A percentile compares a stretch with the other conserved stretches of the same genome.
These are phyloP conservation scores for Leucopsar rothschildi DNA, from an alignment of 2,113 vertebrate species.

Conservation along the genomic window DNA sequence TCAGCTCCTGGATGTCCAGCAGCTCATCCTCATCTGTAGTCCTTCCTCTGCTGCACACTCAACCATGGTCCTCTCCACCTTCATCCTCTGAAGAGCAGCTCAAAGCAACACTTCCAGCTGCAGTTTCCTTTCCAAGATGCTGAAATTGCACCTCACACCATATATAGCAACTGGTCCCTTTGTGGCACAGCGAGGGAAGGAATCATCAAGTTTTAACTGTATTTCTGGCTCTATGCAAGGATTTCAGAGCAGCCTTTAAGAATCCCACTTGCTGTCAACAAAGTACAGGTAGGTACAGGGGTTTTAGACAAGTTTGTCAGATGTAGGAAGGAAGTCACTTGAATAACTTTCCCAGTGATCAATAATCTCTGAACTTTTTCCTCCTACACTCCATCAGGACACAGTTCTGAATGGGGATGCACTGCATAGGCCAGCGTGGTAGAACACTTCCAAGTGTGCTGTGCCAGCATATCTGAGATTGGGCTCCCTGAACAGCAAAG, in stretches of 20 bases:
- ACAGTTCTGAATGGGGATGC: neutral
- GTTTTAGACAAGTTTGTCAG: neutral
- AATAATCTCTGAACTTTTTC: neutral
- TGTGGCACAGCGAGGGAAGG: neutral
- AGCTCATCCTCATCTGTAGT: neutral
- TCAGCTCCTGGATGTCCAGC: neutral
- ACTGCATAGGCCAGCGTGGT: neutral
- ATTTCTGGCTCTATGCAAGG: neutral
- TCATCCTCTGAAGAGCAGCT: neutral
- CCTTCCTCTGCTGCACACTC: neutral
- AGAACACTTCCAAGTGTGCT: neutral
- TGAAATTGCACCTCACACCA: neutral
- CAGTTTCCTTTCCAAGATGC: neutral
- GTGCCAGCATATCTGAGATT: neutral
- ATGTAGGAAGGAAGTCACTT: neutral
- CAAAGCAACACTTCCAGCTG: neutral
- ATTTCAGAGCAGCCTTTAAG: neutral
- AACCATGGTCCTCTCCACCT: neutral
- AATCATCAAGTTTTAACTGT: neutral
- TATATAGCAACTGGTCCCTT: neutral
- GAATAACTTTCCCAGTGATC: neutral
- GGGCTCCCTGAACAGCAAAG: neutral
- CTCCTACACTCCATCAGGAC: neutral
- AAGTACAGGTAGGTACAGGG: neutral
- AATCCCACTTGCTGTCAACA: neutral